Evolutionary conservation across 2,888 invertebrate species (phyloP).

Genomic region (Zonitis immaculata): DNA sequence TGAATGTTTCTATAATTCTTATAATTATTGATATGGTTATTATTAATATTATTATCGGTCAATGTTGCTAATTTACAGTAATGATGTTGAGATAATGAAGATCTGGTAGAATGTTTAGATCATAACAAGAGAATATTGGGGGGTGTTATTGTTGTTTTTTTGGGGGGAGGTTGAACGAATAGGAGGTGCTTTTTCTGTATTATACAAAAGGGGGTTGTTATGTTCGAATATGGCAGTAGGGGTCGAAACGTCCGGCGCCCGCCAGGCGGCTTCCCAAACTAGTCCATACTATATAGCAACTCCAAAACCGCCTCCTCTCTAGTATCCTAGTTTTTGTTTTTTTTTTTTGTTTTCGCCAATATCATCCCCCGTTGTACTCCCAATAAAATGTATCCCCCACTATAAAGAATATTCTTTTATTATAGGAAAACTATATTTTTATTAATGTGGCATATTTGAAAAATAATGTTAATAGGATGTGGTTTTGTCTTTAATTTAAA

Average conservation of each 20-base stretch:
- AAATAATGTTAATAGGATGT: not conserved
- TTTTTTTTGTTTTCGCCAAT: not conserved
- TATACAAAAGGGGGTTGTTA: slow-evolving; percentile 21
- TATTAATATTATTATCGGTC: not conserved
- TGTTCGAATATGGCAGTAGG: slow-evolving; percentile 25
- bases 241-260: slow-evolving; percentile 37
- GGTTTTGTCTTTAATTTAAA: too few relatives aligned
- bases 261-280: slow-evolving; percentile 37
- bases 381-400: too few relatives aligned
- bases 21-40: not conserved
- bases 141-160: slow-evolving; percentile 16
- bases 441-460: not conserved
- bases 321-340: not conserved
- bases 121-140: slow-evolving; percentile 10
- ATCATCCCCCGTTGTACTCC: too few relatives aligned
- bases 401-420: too few relatives aligned
- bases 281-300: slow-evolving; percentile 16
- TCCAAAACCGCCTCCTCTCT: slow-evolving; percentile 3
- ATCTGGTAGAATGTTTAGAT: slow-evolving; percentile 9
- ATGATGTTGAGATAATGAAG: slow-evolving; percentile 12
- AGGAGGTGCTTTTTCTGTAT: not conserved
- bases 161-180: slow-evolving; percentile 3
- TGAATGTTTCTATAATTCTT: too few relatives aligned
- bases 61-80: slow-evolving; percentile 1
- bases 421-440: too few relatives aligned